Conservation (phyloP, 2,888 invertebrate genomes). For the Oeneis ivallda region DNA sequence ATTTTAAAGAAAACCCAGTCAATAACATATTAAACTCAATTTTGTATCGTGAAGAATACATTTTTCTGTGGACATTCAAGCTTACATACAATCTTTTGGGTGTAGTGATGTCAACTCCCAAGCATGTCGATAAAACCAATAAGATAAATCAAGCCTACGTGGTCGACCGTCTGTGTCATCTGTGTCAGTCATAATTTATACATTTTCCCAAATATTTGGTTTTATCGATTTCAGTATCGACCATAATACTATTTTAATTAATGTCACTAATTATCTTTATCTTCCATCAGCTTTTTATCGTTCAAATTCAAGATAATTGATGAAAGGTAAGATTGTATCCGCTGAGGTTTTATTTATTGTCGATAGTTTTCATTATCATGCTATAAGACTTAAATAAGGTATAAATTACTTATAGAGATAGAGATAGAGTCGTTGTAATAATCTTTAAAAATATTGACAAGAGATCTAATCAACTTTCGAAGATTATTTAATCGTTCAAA, state of each 20-base stretch:
- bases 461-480: too few species aligned
- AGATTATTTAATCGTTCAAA: too few species aligned
- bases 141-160: constrained; percentile 65
- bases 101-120: constrained; percentile 48
- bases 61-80: constrained; percentile 44
- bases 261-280: constrained; percentile 51
- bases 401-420: constrained; percentile 2
- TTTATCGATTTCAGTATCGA: constrained; percentile 50
- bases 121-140: constrained; percentile 67
- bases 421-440: too few species aligned
- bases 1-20: not conserved
- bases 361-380: not conserved
- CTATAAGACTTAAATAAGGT: not conserved
- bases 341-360: not conserved
- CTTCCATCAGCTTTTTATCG: constrained; percentile 31
- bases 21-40: constrained; percentile 48
- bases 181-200: constrained; percentile 55
- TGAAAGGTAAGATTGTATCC: constrained; percentile 16
- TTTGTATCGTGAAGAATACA: constrained; percentile 45
- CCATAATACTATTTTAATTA: constrained; percentile 48
- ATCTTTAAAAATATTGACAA: too few species aligned
- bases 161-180: constrained; percentile 51
- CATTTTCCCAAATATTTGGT: constrained; percentile 46
- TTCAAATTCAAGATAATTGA: constrained; percentile 20
- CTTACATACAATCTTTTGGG: constrained; percentile 47